Base-by-base conservation (phyloP, 2,888 invertebrate species). In the Lochmaea crataegi region DNA sequence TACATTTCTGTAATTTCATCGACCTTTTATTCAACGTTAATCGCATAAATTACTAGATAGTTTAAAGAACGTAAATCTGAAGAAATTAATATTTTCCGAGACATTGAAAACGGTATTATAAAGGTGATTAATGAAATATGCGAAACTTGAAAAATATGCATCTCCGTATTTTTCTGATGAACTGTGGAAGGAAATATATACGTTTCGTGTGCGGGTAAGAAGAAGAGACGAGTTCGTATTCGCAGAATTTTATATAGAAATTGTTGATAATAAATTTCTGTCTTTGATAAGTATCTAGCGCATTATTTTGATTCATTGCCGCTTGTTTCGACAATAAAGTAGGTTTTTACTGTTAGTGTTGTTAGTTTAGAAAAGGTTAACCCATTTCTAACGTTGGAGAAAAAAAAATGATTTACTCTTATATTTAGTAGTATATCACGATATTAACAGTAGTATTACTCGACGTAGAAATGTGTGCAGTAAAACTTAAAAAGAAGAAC, bases 251-350 rank as follows among this genome's bases (percentile, higher is more conserved):
- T 45, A 45, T 12, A 48, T 48, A n/a, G 48, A 48, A 48, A 16
- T 48, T 48, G 48, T 48, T 48, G 48, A 48, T 48, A 48, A 48
- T 48, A 48, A 48, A 48, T 48, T 48, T 14, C 48, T 48, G 48
- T 48, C 48, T 14, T 48, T 48, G 48, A 48, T 48, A 14, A 48
- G n/a, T 48, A 48, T 48, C 48, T n/a, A 48, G 48, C 12, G 12
- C 48, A 14, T 48, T 48, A 48, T n/a, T n/a, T 48, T 48, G 48
- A 48, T 48, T 48, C 48, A 48, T 48, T 48, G n/a, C 48, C n/a
- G 14, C 48, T 48, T 48, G 6, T n/a, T 48, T 14, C 48, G 48
- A 48, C 48, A 48, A 14, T 48, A 48, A 48, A 48, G n/a, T 48
- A 48, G 6, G 48, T 48, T 48, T 48, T 48, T n/a, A 48, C 48